Evolutionary conservation across 64 coral and sea anemone species (phyloP).

Genomic region (Cladopsammia gracilis): DNA sequence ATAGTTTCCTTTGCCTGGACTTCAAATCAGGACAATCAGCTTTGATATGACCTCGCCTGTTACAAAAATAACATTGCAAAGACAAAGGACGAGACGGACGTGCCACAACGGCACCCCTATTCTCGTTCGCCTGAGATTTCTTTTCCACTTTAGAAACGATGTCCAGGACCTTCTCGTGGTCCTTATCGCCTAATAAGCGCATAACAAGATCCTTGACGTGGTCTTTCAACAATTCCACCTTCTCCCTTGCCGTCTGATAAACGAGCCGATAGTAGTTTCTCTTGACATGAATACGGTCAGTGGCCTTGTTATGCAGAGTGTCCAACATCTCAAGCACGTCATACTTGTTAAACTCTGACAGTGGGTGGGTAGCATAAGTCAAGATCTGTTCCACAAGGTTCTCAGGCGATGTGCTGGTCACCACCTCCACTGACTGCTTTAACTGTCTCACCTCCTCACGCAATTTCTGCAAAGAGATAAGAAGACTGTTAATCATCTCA

Average conservation of each 20-base stretch:
- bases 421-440: conserved; percentile 8
- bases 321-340: conserved; percentile 17
- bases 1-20: neutral
- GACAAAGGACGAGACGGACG: too few relatives aligned
- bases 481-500: neutral
- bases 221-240: neutral
- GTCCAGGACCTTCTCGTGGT: conserved; percentile 12
- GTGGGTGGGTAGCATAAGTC: neutral
- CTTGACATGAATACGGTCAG: neutral
- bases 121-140: neutral
- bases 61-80: too few relatives aligned
- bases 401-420: neutral
- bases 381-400: neutral
- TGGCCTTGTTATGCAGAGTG: neutral
- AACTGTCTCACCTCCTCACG: conserved; percentile 19
- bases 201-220: conserved; percentile 21
- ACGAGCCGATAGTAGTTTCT: conserved; percentile 6
- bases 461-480: neutral
- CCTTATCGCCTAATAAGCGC: conserved; percentile 14
- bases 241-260: conserved; percentile 5
- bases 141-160: conserved; percentile 1
- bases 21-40: conserved; percentile 18
- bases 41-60: too few relatives aligned
- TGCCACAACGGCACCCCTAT: too few relatives aligned
- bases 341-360: neutral